Evolutionary conservation across 2,113 vertebrate genomes (phyloP).

Genomic region (Eleginops maclovinus): DNA sequence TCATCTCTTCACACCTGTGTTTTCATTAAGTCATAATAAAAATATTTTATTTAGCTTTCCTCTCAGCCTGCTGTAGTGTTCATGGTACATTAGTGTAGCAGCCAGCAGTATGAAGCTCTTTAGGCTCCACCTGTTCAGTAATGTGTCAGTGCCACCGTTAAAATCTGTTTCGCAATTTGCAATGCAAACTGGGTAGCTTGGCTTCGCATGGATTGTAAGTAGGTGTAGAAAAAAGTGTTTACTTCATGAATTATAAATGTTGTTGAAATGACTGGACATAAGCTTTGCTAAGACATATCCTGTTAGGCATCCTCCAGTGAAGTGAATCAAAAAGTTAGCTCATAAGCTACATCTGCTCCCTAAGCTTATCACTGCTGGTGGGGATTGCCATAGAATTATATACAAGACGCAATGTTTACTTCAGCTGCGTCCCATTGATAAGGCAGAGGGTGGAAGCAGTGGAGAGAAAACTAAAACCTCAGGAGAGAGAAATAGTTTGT

Average conservation of each 20-base stretch:
- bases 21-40: conserved; percentile 40
- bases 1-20: conserved; percentile 23
- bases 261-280: conserved; percentile 49
- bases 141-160: conserved; percentile 3
- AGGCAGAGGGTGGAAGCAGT: conserved; percentile 30
- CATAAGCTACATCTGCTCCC: conserved; percentile 51
- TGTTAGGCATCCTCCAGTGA: conserved; percentile 59
- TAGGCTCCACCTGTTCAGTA: conserved; percentile 28
- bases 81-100: conserved; percentile 26
- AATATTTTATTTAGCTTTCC: conserved; percentile 34
- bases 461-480: conserved; percentile 49
- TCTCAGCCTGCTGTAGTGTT: conserved; percentile 25
- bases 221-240: conserved; percentile 26
- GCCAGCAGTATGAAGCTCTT: conserved; percentile 28
- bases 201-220: conserved; percentile 24
- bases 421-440: conserved; percentile 72
- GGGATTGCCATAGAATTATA: conserved; percentile 63
- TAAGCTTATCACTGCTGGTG: conserved; percentile 59
- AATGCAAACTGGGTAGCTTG: conserved; percentile 13
- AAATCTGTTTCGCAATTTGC: conserved; percentile 37
- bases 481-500: conserved; percentile 41
- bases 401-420: conserved; percentile 60
- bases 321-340: conserved; percentile 62
- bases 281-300: conserved; percentile 59
- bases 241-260: conserved; percentile 64